Percentiles rank a stretch among this genome's conserved stretches.
Evolutionary conservation across 2,797 vertebrate species (phyloP).

Genomic region (Phrynocephalus guinanensis): DNA sequence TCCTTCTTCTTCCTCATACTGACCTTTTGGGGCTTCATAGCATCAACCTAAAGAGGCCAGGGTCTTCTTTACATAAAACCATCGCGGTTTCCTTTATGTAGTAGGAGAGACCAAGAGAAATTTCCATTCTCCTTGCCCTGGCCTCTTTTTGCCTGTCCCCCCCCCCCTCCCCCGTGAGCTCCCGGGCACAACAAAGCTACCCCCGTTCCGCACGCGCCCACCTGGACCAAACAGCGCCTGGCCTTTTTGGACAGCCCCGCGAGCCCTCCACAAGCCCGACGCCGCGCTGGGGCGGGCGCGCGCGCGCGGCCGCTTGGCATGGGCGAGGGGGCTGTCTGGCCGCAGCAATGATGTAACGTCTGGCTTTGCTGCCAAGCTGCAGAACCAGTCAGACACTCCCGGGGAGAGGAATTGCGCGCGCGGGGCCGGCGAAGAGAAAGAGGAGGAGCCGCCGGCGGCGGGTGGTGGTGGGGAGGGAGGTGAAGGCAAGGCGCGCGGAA

Average conservation of each 20-base stretch:
- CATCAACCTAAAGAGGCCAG: constrained; percentile 43
- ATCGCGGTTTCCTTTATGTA: no score
- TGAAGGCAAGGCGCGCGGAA: constrained; percentile 50
- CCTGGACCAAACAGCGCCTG: constrained; percentile 74
- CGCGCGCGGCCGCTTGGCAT: constrained; percentile 79
- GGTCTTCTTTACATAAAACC: constrained; percentile 53
- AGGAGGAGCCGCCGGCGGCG: constrained; percentile 60
- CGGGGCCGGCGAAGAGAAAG: no score
- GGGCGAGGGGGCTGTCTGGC: constrained; percentile 79
- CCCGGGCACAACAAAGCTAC: no score
- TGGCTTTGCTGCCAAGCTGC: constrained; percentile 83
- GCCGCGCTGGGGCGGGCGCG: constrained; percentile 63
- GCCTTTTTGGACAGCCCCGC: constrained; percentile 72
- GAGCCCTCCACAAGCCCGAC: constrained; percentile 75
- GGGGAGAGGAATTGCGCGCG: constrained; percentile 60
- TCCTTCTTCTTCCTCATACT: no score
- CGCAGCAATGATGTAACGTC: constrained; percentile 85
- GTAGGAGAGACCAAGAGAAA: not conserved
- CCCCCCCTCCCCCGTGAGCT: no score
- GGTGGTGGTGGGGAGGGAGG: constrained; percentile 65
- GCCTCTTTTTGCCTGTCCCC: no score
- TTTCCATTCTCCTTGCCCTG: no score
- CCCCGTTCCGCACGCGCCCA: constrained; percentile 58
- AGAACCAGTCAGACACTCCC: constrained; percentile 83
- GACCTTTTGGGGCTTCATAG: not conserved